Percentiles rank a stretch among this genome's conserved stretches.
phyloP scores from a whole-genome alignment of 2,888 invertebrate species.

The Pristionchus entomophagus region DNA sequence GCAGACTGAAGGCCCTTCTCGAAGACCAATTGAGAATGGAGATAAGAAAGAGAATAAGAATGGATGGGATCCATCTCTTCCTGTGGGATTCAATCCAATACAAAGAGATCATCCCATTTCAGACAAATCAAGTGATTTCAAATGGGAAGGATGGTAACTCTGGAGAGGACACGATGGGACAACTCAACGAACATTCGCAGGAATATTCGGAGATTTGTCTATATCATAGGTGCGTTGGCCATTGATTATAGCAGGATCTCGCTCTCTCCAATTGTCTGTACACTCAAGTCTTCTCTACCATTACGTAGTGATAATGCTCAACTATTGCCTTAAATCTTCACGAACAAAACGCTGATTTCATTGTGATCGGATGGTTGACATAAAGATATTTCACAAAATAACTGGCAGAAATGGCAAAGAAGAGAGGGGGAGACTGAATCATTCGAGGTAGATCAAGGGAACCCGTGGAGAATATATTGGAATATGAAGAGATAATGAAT shows the following conservation, averaged over 20 bases:
- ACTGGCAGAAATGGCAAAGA: background rate
- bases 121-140: background rate
- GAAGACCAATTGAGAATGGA: background rate
- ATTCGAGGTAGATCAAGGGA: background rate
- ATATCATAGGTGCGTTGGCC: background rate
- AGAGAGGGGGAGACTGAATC: background rate
- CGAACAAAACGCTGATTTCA: background rate
- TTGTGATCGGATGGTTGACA: background rate
- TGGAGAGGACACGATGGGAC: conserved; percentile 69
- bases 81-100: background rate
- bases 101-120: background rate
- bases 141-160: conserved; percentile 43
- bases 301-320: background rate
- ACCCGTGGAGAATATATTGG: background rate
- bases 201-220: conserved; percentile 61
- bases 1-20: too few species aligned
- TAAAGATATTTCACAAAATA: background rate
- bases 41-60: background rate
- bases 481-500: background rate
- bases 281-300: background rate
- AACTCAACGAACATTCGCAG: conserved; percentile 66
- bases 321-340: too few species aligned
- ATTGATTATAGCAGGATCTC: background rate
- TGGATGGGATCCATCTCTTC: background rate
- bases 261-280: background rate